Evolutionary conservation across 2,888 invertebrate species (phyloP).

Genomic region (Eumerus sabulonum): DNA sequence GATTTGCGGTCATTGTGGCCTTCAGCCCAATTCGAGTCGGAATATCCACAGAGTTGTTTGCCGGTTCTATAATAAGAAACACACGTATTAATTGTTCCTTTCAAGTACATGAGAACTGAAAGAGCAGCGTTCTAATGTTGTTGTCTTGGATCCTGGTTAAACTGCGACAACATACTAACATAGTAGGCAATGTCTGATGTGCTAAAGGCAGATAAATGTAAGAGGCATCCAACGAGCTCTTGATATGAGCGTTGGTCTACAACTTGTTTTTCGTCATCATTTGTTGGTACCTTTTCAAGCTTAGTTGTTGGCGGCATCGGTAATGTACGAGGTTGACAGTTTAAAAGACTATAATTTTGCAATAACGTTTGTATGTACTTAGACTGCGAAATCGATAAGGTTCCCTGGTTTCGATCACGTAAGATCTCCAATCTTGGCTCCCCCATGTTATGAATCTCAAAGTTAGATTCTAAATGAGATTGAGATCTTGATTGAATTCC

Average conservation of each 20-base stretch:
- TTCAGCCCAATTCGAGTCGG: slow-evolving; percentile 5
- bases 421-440: slow-evolving; percentile 9
- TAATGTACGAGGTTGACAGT: slow-evolving; percentile 18
- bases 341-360: slow-evolving; percentile 7
- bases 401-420: slow-evolving; percentile 2
- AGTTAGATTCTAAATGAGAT: slow-evolving; percentile 5
- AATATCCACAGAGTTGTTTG: neutral
- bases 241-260: slow-evolving; percentile 15
- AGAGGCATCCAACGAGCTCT: slow-evolving; percentile 17
- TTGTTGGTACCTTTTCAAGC: slow-evolving; percentile 21
- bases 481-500: slow-evolving; percentile 4
- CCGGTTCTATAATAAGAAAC: slow-evolving; percentile 4
- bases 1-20: slow-evolving; percentile 8
- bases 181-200: slow-evolving; percentile 24
- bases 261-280: slow-evolving; percentile 10
- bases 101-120: slow-evolving; percentile 9
- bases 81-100: slow-evolving; percentile 4
- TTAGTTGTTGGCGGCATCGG: slow-evolving; percentile 24
- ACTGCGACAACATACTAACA: slow-evolving; percentile 18
- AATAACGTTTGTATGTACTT: slow-evolving; percentile 4
- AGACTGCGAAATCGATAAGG: slow-evolving; percentile 1
- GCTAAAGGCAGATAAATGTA: slow-evolving; percentile 35
- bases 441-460: neutral
- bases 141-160: neutral
- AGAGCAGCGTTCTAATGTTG: slow-evolving; percentile 16